A percentile compares a stretch with the other conserved stretches of the same genome.
Evolutionary conservation across 2,797 vertebrate species (phyloP).

Genomic region (Pseudomugil gertrudae): DNA sequence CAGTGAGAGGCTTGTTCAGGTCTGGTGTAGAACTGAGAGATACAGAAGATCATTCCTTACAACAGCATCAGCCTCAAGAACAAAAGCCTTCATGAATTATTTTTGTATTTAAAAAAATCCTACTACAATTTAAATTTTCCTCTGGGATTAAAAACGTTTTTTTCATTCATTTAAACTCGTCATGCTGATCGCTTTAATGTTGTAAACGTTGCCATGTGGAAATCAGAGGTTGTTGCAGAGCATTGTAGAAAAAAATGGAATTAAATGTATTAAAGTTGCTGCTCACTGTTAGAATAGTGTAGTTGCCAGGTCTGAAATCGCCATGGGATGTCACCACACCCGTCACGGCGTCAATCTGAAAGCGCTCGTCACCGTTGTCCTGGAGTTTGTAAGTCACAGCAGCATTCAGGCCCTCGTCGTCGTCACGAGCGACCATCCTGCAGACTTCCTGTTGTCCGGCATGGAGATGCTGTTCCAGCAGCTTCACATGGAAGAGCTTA

Average conservation of each 20-base stretch:
- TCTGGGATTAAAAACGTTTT: too few species aligned
- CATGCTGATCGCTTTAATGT: neutral
- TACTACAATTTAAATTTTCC: too few species aligned
- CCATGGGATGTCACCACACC: slow-evolving; percentile 86
- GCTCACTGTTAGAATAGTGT: slow-evolving; percentile 93
- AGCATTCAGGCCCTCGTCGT: slow-evolving; percentile 89
- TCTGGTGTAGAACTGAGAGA: too few species aligned
- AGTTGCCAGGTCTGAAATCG: slow-evolving; percentile 86
- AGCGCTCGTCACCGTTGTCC: slow-evolving; percentile 78
- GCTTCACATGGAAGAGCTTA: slow-evolving; percentile 90
- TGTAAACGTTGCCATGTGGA: neutral
- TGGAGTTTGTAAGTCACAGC: slow-evolving; percentile 88
- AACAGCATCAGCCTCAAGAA: too few species aligned
- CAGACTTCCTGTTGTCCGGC: slow-evolving; percentile 77
- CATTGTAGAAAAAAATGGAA: neutral
- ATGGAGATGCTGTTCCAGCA: slow-evolving; percentile 78
- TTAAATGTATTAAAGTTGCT: neutral
- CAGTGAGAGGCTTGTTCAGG: too few species aligned
- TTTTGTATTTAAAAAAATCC: too few species aligned
- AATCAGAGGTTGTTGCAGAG: neutral
- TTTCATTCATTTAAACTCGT: too few species aligned
- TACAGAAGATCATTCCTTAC: too few species aligned
- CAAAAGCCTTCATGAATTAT: too few species aligned
- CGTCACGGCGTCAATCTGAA: slow-evolving; percentile 83
- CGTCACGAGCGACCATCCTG: slow-evolving; percentile 89